Evolutionary conservation across 2,888 invertebrate genomes (phyloP).

Genomic region (Antheraea yamamai): DNA sequence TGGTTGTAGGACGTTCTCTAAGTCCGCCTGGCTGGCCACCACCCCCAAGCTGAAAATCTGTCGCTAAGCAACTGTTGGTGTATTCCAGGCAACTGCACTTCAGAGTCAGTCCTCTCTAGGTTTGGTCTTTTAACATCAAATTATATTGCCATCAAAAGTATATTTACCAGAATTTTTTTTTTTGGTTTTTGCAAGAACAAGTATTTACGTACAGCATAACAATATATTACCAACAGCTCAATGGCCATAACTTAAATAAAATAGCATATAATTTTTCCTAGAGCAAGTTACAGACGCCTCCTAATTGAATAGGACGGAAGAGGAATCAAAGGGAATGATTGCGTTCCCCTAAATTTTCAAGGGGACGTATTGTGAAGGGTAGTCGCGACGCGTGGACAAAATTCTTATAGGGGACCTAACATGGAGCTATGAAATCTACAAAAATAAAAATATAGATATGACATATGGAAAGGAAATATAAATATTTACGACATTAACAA

Average conservation of each 20-base stretch:
- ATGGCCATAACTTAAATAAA: slow-evolving; percentile 30
- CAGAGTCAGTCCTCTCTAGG: no score
- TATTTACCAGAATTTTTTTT: neutral
- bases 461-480: neutral
- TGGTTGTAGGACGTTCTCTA: no score
- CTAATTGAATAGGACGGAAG: slow-evolving; percentile 80
- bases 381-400: slow-evolving; percentile 72
- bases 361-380: slow-evolving; percentile 67
- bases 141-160: no score
- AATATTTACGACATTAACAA: neutral
- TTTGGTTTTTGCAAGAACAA: neutral
- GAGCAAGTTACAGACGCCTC: slow-evolving; percentile 72
- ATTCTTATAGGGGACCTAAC: slow-evolving; percentile 63
- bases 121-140: no score
- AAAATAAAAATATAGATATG: neutral
- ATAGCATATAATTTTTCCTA: slow-evolving; percentile 52
- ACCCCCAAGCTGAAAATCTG: no score
- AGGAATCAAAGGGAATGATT: slow-evolving; percentile 80
- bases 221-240: neutral
- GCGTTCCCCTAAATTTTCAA: slow-evolving; percentile 73
- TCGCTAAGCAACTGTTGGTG: no score
- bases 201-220: neutral
- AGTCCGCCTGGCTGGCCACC: no score
- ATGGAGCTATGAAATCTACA: slow-evolving; percentile 36
- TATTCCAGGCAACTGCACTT: no score